Evolutionary conservation across 2,797 vertebrate species (phyloP).

Genomic region (Cossypha caffra): DNA sequence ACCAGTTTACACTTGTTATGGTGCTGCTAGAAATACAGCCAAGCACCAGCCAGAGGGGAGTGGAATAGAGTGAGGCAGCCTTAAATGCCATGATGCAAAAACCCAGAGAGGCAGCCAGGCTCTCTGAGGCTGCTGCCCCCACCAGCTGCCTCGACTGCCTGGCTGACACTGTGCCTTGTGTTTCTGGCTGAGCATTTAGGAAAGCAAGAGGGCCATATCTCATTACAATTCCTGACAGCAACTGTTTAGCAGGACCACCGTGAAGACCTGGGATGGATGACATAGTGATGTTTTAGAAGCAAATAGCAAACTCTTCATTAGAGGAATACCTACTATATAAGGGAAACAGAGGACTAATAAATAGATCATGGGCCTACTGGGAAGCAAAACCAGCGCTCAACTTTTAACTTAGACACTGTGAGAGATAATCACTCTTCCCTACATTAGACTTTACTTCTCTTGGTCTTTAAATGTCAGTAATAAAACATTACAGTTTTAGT

Average conservation of each 20-base stretch:
- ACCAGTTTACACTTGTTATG: not conserved
- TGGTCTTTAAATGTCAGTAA: conserved; percentile 26
- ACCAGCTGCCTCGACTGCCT: fast-evolving
- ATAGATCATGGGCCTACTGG: not conserved
- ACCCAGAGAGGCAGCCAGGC: not conserved
- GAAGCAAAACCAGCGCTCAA: not conserved
- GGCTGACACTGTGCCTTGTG: fast-evolving
- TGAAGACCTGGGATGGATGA: not conserved
- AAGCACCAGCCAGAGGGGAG: not conserved
- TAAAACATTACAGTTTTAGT: not conserved
- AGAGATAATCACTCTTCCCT: not conserved
- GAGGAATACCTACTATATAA: not conserved
- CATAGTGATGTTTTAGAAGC: not conserved
- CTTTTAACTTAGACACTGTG: not conserved
- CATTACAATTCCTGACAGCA: not conserved
- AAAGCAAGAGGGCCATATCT: not conserved
- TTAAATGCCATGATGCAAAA: not conserved
- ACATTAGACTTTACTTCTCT: not conserved
- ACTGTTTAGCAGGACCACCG: not conserved
- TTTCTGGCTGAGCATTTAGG: not conserved
- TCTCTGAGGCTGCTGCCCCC: not conserved
- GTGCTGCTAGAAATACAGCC: not conserved
- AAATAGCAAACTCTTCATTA: not conserved
- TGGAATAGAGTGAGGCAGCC: not conserved
- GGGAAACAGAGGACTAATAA: not conserved